Evolutionary conservation across 2,113 vertebrate genomes (phyloP), one percentile per base, ranked within the genome.

Genomic region (Salvator merianae): DNA sequence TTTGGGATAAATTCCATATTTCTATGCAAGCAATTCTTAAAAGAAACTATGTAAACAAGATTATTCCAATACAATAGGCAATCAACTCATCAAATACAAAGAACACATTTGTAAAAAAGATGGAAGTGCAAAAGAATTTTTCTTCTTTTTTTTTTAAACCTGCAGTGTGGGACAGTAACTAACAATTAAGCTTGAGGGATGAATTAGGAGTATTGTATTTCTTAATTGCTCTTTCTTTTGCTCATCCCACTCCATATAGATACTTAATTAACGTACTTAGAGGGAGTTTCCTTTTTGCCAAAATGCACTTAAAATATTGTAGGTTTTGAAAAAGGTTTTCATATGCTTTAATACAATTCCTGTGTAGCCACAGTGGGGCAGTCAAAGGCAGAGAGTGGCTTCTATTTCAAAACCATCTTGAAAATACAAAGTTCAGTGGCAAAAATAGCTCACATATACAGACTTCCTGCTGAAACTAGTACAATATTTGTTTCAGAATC

Each of bases 281-380:
- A 55, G 1, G 36, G 18, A 66, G 30, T 68, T 68, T 47, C 5
- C 4, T 34, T 55, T 73, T 82, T 62, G 22, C 16, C 16, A n/a
- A 43, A n/a, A 43, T 10, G 32, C n/a, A 55, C 32, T 30, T 59
- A 20, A 10, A 24, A 72, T 34, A 40, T 40, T 82, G 70, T 43
- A 77, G 40, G 18, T 28, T 59, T 59, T 59, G 55, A 20, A 59
- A 80, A 69, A 47, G 3, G 5, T 12, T 68, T 28, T 62, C 38
- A 66, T 40, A 30, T 32, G 10, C 43, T 74, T 36, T 36, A 76
- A 32, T 65, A 63, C 22, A 65, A 66, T 50, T 65, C n/a, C 55
- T 50, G 24, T 79, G 16, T 10, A 65, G 77, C 83, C 83, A 85
- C 77, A 79, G 83, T 34, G 77, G 83, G 83, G 83, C 83, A 85